These are phyloP conservation scores for Allacma fusca DNA, from an alignment of 2,888 invertebrate species.

Conservation along the genomic window DNA sequence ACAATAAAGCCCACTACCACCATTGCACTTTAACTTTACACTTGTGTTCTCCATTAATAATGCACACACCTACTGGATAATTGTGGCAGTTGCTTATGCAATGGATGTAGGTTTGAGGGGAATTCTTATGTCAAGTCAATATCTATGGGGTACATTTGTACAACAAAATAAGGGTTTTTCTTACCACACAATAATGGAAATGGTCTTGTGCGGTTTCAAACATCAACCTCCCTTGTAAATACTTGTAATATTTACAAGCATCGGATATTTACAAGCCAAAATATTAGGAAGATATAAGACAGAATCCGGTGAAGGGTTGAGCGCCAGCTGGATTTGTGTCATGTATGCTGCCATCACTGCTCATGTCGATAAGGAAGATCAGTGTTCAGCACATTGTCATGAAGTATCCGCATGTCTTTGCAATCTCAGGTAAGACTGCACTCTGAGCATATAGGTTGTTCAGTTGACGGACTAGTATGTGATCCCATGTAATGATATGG, in stretches of 20 bases:
- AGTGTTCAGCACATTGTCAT: conserved; percentile 14
- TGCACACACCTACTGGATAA: background rate
- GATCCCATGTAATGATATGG: background rate
- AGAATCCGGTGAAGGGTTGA: too few species aligned
- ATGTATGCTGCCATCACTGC: too few species aligned
- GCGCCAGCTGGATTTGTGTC: too few species aligned
- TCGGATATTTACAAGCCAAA: too few species aligned
- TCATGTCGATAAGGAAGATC: conserved; percentile 1
- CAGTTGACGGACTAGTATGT: background rate
- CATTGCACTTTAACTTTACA: background rate
- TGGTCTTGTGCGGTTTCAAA: too few species aligned
- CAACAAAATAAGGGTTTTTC: too few species aligned
- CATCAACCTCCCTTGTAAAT: too few species aligned
- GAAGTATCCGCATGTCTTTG: conserved; percentile 6
- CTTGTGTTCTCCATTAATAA: background rate
- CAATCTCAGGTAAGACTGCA: background rate
- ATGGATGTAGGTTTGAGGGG: background rate
- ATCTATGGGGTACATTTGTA: too few species aligned
- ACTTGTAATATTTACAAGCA: too few species aligned
- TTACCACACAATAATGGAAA: too few species aligned
- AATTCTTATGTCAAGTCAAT: too few species aligned
- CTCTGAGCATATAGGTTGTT: background rate
- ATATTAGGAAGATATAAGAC: too few species aligned
- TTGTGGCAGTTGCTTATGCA: background rate
- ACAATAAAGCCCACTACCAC: conserved; percentile 12